phyloP scores from a whole-genome alignment of 2,113 vertebrate genomes.

The Amphiprion ocellaris region DNA sequence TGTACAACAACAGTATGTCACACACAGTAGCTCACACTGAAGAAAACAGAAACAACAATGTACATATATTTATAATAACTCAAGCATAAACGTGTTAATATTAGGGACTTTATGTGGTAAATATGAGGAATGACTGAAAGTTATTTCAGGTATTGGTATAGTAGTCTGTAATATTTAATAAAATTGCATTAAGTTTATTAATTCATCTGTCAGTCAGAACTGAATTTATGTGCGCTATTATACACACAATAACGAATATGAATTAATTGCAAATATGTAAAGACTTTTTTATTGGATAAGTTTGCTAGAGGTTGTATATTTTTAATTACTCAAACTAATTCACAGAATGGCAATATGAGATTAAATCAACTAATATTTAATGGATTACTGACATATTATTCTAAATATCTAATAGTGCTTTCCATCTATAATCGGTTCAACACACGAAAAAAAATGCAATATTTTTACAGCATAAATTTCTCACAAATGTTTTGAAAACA shows the following conservation, averaged over 20 bases:
- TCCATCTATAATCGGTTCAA: not conserved
- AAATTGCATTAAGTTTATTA: not conserved
- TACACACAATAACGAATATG: slow-evolving; percentile 1
- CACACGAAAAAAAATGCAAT: not conserved
- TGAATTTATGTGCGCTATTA: not conserved
- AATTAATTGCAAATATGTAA: not conserved
- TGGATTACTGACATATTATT: not conserved
- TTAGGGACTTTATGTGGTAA: too few relatives aligned
- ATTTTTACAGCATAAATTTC: too few relatives aligned
- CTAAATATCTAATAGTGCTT: too few relatives aligned
- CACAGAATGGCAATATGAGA: too few relatives aligned
- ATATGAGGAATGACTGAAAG: too few relatives aligned
- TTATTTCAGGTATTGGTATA: too few relatives aligned
- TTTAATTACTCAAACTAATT: too few relatives aligned
- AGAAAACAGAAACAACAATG: not conserved
- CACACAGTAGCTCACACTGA: not conserved
- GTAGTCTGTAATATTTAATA: too few relatives aligned
- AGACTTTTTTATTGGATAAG: not conserved
- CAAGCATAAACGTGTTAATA: too few relatives aligned
- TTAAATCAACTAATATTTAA: not conserved
- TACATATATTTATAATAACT: too few relatives aligned
- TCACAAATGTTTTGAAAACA: too few relatives aligned
- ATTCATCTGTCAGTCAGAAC: not conserved
- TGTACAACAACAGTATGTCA: not conserved
- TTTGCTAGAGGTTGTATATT: not conserved